Base-by-base conservation (phyloP, 2,888 invertebrate species). In the Pseudococcus jackbeardsleyi region DNA sequence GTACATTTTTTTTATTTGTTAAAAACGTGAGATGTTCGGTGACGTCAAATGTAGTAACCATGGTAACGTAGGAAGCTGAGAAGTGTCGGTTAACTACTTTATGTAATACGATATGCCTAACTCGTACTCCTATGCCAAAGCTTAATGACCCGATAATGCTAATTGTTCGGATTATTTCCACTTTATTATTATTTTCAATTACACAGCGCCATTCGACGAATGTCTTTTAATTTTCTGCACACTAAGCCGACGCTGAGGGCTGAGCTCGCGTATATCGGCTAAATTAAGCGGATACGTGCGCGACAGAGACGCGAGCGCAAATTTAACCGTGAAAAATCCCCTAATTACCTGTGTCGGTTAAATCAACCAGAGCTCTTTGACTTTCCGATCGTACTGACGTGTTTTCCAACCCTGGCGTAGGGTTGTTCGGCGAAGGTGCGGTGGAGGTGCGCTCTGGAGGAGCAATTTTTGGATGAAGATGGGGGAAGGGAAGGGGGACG, bases 11-110 rank as follows among this genome's bases (percentile, higher is more conserved):
- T 82, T 46, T 82, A 42, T 82, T 82, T 82, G 79, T 82, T 82
- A 82, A 82, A 82, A 82, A 82, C 46, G 72, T 82, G 79, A 85
- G 85, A 85, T 85, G 59, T 59, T 85, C 85, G 59, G 85, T 85
- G 85, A 85, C 85, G 85, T 85, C 85, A 85, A 82, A 42, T 54
- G 85, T 48, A 54, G 85, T 85, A 54, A 59, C 85, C 85, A 85
- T 85, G 59, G 85, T 19, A 85, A 85, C 85, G 19, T 48, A 85
- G 85, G 85, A 85, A 85, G 85, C 85, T 85, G 59, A 85, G 59
- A 54, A 59, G 48, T 85, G 33, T 85, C 85, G 85, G 85, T 54
- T 54, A 85, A 85, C 85, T 59, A 59, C 39, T 54, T 85, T 85
- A 59, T 48, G 85, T 54, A 82, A 82, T 82, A 82, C 79, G 79